Evolutionary conservation across 2,113 vertebrate species (phyloP).

Genomic region (Podarcis muralis): DNA sequence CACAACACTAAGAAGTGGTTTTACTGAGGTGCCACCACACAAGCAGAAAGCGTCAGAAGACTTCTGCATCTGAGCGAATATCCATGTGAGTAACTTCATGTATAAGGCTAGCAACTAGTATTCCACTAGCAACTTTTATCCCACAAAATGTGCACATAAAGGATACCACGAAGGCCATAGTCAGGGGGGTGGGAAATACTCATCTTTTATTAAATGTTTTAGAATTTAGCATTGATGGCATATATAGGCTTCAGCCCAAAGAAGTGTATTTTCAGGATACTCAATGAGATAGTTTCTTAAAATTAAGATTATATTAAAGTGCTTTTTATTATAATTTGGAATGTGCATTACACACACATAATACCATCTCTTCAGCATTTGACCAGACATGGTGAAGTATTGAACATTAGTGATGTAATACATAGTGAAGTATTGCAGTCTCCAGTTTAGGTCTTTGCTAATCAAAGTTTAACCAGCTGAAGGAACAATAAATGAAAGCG

Average conservation of each 20-base stretch:
- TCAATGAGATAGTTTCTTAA: neutral
- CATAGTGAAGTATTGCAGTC: neutral
- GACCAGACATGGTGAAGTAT: neutral
- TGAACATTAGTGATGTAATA: too few species aligned
- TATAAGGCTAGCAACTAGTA: neutral
- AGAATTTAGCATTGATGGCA: neutral
- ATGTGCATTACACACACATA: neutral
- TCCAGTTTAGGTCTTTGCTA: neutral
- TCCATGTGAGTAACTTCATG: neutral
- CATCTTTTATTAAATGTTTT: neutral
- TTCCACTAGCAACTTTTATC: neutral
- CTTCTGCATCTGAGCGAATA: too few species aligned
- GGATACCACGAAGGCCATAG: neutral
- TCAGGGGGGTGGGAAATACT: neutral
- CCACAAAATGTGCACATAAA: neutral
- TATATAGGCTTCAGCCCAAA: neutral
- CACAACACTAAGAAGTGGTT: too few species aligned
- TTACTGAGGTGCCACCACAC: too few species aligned
- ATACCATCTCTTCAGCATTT: neutral
- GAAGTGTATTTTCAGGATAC: neutral
- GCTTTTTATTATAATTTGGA: neutral
- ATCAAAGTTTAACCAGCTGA: neutral
- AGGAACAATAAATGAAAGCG: conserved; percentile 8
- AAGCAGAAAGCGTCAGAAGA: too few species aligned
- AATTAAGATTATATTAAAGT: neutral